Conservation (phyloP, 2,888 invertebrate genomes). For the Yponomeuta evonymella region DNA sequence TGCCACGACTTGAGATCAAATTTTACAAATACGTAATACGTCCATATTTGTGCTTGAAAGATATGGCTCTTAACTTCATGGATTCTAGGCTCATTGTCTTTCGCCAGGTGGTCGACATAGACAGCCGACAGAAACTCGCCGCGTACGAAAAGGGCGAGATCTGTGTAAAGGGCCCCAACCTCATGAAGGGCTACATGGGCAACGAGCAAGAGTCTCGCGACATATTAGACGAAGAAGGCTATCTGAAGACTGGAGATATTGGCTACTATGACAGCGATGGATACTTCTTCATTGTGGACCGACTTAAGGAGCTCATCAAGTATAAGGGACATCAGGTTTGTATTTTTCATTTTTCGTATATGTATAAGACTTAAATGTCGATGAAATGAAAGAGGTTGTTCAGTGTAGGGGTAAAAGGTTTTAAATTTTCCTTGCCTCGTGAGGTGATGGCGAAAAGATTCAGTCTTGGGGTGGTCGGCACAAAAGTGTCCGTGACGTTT, state of each 20-base stretch:
- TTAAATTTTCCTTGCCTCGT: not conserved
- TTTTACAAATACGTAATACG: too few relatives aligned
- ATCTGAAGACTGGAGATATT: constrained; percentile 53
- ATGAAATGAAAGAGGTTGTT: not conserved
- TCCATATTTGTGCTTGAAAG: too few relatives aligned
- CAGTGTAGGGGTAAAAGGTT: too few relatives aligned
- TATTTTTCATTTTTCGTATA: not conserved
- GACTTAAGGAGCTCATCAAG: constrained; percentile 57
- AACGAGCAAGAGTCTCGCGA: constrained; percentile 37
- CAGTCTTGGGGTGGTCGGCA: not conserved
- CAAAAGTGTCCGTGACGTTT: not conserved
- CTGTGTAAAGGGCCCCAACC: constrained; percentile 43
- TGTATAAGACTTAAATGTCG: not conserved
- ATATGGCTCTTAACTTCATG: too few relatives aligned
- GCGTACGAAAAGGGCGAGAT: constrained; percentile 45
- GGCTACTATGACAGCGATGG: constrained; percentile 57
- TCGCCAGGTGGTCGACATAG: constrained; percentile 52
- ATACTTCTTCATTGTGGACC: constrained; percentile 51
- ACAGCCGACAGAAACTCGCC: constrained; percentile 38
- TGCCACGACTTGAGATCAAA: too few relatives aligned
- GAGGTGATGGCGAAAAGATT: not conserved
- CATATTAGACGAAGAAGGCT: constrained; percentile 49
- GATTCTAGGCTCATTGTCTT: too few relatives aligned
- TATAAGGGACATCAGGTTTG: constrained; percentile 46
- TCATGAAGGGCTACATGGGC: constrained; percentile 50